Base-by-base conservation (phyloP, 2,113 vertebrate species). In the Ammodytes dubius region DNA sequence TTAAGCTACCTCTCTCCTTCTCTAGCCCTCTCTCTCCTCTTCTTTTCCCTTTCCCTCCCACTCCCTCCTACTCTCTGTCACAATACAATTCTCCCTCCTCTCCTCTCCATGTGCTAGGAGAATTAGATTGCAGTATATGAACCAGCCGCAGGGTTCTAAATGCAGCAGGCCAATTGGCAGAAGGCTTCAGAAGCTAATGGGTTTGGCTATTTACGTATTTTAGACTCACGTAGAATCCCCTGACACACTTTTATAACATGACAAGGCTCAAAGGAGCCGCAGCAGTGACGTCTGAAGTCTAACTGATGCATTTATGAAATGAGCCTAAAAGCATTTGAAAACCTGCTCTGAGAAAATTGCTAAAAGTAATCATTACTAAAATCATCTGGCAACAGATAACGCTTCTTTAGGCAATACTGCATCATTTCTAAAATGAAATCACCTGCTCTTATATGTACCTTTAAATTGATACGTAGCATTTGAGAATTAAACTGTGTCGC, bases 1-100 rank as follows among this genome's bases (percentile, higher is more conserved):
- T 95, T 95, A 95, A 94, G 91, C 91, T 92, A 90, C 87, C 74
- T 90, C 90, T 93, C 91, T 90, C 83, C 79, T 77, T 89, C 82
- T 88, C 87, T 85, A 58, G 77, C 85, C 74, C 85, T 88, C 90
- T 88, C 85, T 88, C 58, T 77, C 77, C 75, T 82, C 82, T 75
- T 68, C 85, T 58, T 74, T 73, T 79, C 75, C 73, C 79, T 77
- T 77, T 86, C 77, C 77, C 85, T 86, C 70, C 74, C 75, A 63
- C 86, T 88, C 87, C 74, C 80, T 71, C 72, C 39, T 67, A 74
- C 82, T 89, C 83, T 81, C 90, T 85, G 89, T 91, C 89, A 91
- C 90, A 87, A 85, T 83, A 83, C 86, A 50, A 75, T 83, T 83
- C 90, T 75, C 77, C 50, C 81, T 61, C 70, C 61, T 54, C 64